Evolutionary conservation across 2,888 invertebrate genomes (phyloP), one percentile per base, ranked within the genome.

Genomic region (Megaustenia siamemsis): DNA sequence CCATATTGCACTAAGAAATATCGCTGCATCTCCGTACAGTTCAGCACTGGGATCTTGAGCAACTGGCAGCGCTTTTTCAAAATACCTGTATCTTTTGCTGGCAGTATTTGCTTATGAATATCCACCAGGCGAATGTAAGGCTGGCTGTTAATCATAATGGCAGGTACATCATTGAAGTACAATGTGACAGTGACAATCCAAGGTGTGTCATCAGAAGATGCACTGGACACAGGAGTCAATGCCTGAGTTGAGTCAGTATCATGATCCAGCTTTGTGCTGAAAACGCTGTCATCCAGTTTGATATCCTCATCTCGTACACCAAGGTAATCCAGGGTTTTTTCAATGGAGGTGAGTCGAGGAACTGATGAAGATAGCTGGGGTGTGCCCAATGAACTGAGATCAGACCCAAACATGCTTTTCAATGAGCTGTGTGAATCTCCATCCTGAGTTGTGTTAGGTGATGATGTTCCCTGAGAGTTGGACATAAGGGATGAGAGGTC

Each of bases 91-190:
- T 93, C 93, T 88, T 94, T 94, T 43, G 93, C 93, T 40, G 94
- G 94, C 82, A 94, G 87, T 66, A 93, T 93, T 88, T 94, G 94
- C 87, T 93, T 93, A 88, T 93, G 93, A 82, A 94, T 93, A 86
- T 94, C 94, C 5, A 94, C 93, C 79, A 94, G 88, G 32, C 94
- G 88, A 5, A 94, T 92, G 88, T 89, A 93, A 32, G 93, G 92
- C 83, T 90, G 87, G 53, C 91, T 92, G 71, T 91, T 90, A 63
- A 93, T 91, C 90, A 93, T 90, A 38, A 93, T 91, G 8, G 93
- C 94, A 6, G 94, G 94, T 40, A 94, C 88, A 85, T 93, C 93
- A 88, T 94, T 94, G 93, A 93, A 93, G 88, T 91, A 93, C 91
- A 94, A 92, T 80, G 92, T 93, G 35, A 94, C 93, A 8, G 93